Evolutionary conservation across 2,888 invertebrate genomes (phyloP), one percentile per base, ranked within the genome.

Genomic region (Ormyrus labotus): DNA sequence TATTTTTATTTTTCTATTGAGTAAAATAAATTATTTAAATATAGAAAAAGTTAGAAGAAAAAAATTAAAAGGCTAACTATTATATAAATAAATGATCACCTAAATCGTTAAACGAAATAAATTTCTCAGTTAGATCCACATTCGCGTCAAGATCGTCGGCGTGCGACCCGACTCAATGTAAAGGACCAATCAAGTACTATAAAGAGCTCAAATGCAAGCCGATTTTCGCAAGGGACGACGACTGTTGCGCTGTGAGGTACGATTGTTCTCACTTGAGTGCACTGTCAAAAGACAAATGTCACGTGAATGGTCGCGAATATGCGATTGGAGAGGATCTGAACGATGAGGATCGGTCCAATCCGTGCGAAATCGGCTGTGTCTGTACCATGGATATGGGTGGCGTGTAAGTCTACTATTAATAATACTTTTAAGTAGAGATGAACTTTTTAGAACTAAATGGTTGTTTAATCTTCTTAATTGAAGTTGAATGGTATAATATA

Each of bases 291-390:
- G 67, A 86, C 34, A 88, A 88, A 68, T 89, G 89, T 80, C 86
- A 89, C 48, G 68, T 83, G 5, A 87, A 87, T 48, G 85, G 82
- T 1, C 74, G 86, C 11, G 83, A 63, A 8, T 89, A 89, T 58
- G 74, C 72, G 6, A 53, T 86, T 11, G 85, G 86, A 0, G 86
- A 88, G 1, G 2, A 0, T 10, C n/a, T 70, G 2, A 60, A 19
- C 7, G 13, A 70, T 0, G 88, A 87, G 67, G 86, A 89, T 55
- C 45, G 75, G 0, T 83, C 85, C 81, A 4, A 13, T 8, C 85
- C 88, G 10, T 89, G 89, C 69, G 88, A 88, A 55, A n/a, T 85
- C 1, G 85, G 13, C 0, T 89, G 89, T 75, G 2, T 0, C 0
- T 89, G 89, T 58, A 19, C 19, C 19, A 19, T 19, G 19, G 19